Evolutionary conservation across 2,113 vertebrate genomes (phyloP), one percentile per base, ranked within the genome.

Genomic region (Psilopsiagon aurifrons): DNA sequence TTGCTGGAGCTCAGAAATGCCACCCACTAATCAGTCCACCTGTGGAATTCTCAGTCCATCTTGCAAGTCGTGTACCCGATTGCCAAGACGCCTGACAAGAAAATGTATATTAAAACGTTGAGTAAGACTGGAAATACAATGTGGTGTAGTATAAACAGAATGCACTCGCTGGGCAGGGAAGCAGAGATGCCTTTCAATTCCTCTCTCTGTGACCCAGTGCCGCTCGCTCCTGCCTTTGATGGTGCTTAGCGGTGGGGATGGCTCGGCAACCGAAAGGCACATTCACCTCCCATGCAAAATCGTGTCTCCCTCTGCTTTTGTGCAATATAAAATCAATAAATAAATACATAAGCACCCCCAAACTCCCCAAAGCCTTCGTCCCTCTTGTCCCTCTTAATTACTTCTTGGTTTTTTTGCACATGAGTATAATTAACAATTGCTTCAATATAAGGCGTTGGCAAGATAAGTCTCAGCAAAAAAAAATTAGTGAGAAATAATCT

Each of bases 11-110:
- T 98, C 97, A 98, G 97, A 98, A 98, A 98, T 98, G 98, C 98
- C 98, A 98, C 98, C 98, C 98, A 98, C 98, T 98, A 98, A 98
- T 98, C 98, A 98, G 98, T 98, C 98, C 98, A 98, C 98, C 98
- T 98, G 98, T 98, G 97, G 98, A 98, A 98, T 98, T 98, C 97
- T 98, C 97, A 97, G 98, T 97, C 98, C 98, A 98, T 98, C 98
- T 98, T 98, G 98, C 98, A 98, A 97, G 97, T 98, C 93, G 97
- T 97, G 95, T 96, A 97, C 95, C 95, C 96, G 90, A 98, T 98
- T 98, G 98, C 98, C 98, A 98, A 98, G 97, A 98, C 11, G 95
- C 98, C 96, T 98, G 98, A 98, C 98, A 98, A 98, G 98, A 98
- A 98, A 98, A 98, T 98, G 98, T 98, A 98, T 98, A 98, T 98